phyloP scores from a whole-genome alignment of 2,888 invertebrate genomes.

The Erebia epiphron region DNA sequence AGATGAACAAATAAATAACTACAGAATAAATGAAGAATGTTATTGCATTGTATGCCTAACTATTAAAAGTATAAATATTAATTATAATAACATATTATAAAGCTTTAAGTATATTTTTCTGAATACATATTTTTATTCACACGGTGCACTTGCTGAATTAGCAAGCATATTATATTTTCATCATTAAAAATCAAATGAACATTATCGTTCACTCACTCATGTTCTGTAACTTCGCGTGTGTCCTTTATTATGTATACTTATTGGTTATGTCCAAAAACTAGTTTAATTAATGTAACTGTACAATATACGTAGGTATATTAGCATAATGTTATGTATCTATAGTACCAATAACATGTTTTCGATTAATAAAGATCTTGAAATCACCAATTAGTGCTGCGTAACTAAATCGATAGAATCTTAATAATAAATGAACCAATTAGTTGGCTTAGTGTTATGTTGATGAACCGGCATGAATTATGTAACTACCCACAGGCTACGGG shows the following conservation, averaged over 20 bases:
- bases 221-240: not conserved
- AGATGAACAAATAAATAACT: too few species aligned
- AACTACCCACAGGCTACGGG: conserved; percentile 19
- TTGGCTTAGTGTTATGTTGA: conserved; percentile 29
- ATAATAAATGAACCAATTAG: conserved; percentile 44
- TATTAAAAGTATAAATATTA: too few species aligned
- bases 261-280: not conserved
- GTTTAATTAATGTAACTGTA: conserved; percentile 5
- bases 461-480: conserved; percentile 25
- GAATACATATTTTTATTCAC: too few species aligned
- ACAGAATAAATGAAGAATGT: too few species aligned
- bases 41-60: too few species aligned
- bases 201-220: too few species aligned
- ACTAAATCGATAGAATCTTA: conserved; percentile 40
- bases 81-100: too few species aligned
- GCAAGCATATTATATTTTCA: too few species aligned
- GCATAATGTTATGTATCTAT: not conserved
- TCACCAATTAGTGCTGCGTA: conserved; percentile 36
- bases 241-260: too few species aligned
- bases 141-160: too few species aligned
- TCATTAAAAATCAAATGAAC: too few species aligned
- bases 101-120: too few species aligned
- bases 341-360: not conserved
- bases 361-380: conserved; percentile 34
- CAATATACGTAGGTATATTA: not conserved